These are phyloP conservation scores for Sternotherus odoratus DNA, from an alignment of 2,797 vertebrate genomes.

Conservation along the genomic window DNA sequence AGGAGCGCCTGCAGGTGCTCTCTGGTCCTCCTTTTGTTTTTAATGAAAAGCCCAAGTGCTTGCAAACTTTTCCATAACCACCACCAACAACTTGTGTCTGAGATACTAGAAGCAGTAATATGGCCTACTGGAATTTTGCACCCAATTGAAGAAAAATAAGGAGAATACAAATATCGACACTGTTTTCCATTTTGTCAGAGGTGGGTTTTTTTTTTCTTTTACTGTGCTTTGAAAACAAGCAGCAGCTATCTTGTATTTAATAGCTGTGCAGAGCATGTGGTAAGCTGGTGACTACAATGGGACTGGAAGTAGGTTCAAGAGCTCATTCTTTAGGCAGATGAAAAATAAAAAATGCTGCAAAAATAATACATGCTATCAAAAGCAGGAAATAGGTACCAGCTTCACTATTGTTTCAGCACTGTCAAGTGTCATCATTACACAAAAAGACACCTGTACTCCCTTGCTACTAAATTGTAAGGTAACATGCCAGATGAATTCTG, in stretches of 20 bases:
- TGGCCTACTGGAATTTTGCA: not conserved
- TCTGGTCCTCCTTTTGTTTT: not conserved
- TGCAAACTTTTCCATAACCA: not conserved
- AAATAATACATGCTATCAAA: not conserved
- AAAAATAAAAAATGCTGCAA: not conserved
- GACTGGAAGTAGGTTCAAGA: not conserved
- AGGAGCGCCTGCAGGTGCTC: not conserved
- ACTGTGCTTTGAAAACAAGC: not conserved
- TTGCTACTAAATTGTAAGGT: not conserved
- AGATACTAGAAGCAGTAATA: not conserved
- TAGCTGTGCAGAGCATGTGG: fast-evolving
- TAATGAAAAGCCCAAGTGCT: not conserved
- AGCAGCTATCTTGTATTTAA: not conserved
- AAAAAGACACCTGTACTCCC: not conserved
- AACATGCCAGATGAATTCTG: constrained; percentile 22
- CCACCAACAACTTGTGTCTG: not conserved
- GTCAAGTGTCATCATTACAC: not conserved
- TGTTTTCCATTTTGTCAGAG: not conserved
- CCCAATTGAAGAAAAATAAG: not conserved
- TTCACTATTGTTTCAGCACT: not conserved
- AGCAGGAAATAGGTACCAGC: not conserved
- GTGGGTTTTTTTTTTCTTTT: not conserved
- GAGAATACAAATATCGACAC: not conserved
- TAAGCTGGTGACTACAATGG: not conserved
- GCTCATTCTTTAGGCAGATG: not conserved